These are phyloP conservation scores for Zeuzera pyrina DNA, from an alignment of 2,888 invertebrate genomes.

Conservation along the genomic window DNA sequence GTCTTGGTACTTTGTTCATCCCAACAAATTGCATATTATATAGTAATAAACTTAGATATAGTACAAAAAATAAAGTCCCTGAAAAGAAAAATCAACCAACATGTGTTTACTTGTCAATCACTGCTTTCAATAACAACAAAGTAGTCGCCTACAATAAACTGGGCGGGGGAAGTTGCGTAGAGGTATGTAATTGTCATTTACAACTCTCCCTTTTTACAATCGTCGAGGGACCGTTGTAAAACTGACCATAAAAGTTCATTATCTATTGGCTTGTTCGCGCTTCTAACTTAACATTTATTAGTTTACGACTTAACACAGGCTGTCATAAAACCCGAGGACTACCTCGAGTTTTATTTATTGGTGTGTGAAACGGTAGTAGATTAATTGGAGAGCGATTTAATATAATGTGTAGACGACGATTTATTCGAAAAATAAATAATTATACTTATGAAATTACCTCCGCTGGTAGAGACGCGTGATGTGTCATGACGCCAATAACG, in stretches of 20 bases:
- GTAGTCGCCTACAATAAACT: background rate
- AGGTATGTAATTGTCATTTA: constrained; percentile 33
- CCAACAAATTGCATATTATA: too few species aligned
- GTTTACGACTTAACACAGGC: constrained; percentile 43
- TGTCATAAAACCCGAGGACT: constrained; percentile 45
- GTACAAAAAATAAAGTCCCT: too few species aligned
- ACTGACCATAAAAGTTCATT: constrained; percentile 74
- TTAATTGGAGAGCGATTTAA: too few species aligned
- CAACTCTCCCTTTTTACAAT: constrained; percentile 46
- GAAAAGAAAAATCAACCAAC: constrained; percentile 8
- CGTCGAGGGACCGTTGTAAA: constrained; percentile 61
- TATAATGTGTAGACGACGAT: too few species aligned
- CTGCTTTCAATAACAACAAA: constrained; percentile 12
- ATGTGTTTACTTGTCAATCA: constrained; percentile 29
- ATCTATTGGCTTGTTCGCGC: constrained; percentile 67
- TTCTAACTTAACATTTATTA: constrained; percentile 68
- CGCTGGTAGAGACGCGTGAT: too few species aligned
- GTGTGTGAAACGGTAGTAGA: constrained; percentile 25
- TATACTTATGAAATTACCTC: too few species aligned
- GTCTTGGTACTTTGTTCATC: too few species aligned
- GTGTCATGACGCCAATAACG: too few species aligned
- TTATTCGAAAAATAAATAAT: too few species aligned
- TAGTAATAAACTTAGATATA: too few species aligned
- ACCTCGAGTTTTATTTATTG: constrained; percentile 18
- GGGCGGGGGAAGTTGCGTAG: constrained; percentile 27